Conservation (phyloP, 1,140 invertebrate species). For the Uloborus diversus region DNA sequence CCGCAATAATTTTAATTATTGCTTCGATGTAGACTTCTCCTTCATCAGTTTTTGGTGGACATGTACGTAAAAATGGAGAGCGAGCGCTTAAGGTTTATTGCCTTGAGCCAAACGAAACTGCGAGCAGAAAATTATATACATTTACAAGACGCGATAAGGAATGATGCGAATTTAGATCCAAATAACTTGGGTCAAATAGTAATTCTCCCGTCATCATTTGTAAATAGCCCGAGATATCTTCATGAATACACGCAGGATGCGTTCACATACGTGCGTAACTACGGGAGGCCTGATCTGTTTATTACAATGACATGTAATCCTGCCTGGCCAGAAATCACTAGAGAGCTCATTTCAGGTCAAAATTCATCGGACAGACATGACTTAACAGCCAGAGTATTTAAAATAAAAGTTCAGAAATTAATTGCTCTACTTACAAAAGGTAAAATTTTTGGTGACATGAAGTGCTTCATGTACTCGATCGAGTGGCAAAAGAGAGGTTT, state of each 20-base stretch:
- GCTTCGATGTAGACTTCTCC: not conserved
- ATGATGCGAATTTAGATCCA: too few relatives aligned
- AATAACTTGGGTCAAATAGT: too few relatives aligned
- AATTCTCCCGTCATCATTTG: not conserved
- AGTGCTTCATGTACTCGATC: constrained; percentile 22
- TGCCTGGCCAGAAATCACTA: constrained; percentile 67
- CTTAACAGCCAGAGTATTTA: constrained; percentile 65
- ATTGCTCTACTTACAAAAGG: constrained; percentile 51
- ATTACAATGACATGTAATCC: constrained; percentile 68
- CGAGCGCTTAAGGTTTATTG: constrained; percentile 60
- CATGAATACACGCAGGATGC: not conserved
- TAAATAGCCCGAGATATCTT: not conserved
- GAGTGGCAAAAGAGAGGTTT: constrained; percentile 62
- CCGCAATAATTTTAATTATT: not conserved
- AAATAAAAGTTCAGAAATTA: constrained; percentile 62
- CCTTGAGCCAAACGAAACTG: constrained; percentile 59
- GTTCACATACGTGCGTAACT: not conserved
- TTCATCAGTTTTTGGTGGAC: constrained; percentile 10
- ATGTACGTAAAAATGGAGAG: constrained; percentile 59
- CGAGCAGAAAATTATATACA: constrained; percentile 58
- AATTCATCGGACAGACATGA: constrained; percentile 62
- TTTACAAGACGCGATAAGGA: constrained; percentile 57
- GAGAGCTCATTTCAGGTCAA: constrained; percentile 61
- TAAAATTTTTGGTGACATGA: not conserved
- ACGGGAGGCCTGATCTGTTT: constrained; percentile 64